Evolutionary conservation across 2,113 vertebrate species (phyloP).

Genomic region (Glaucomys volans): DNA sequence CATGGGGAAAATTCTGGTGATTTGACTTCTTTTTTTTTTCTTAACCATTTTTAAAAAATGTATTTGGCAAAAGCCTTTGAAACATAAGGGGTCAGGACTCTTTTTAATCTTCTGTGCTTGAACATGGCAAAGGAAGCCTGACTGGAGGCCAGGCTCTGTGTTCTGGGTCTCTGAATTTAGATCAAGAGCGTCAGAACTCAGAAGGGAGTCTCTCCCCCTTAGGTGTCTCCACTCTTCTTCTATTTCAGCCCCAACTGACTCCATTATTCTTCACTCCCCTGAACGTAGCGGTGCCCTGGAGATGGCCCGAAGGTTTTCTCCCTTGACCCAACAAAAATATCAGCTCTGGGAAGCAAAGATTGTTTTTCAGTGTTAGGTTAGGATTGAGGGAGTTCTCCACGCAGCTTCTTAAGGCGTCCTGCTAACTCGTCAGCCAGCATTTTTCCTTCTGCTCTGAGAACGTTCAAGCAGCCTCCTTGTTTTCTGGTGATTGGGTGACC

Average conservation of each 20-base stretch:
- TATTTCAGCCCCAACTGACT: neutral
- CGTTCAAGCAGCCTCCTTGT: neutral
- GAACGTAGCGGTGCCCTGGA: neutral
- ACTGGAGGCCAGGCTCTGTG: slow-evolving; percentile 3
- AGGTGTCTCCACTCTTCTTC: neutral
- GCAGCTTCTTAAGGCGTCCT: neutral
- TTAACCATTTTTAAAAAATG: slow-evolving; percentile 14
- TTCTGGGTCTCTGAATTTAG: slow-evolving; percentile 7
- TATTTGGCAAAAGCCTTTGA: slow-evolving; percentile 56
- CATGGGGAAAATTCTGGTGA: neutral
- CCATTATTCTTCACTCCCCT: neutral
- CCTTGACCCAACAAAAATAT: neutral
- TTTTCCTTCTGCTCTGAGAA: neutral
- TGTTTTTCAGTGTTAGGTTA: neutral
- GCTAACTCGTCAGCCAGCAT: rapidly evolving
- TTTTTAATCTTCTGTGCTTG: slow-evolving; percentile 29
- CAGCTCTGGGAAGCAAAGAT: neutral
- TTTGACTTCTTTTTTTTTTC: neutral
- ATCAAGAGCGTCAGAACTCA: neutral
- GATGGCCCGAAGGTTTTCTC: neutral
- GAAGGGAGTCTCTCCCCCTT: neutral
- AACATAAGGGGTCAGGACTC: neutral
- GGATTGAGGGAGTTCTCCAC: neutral
- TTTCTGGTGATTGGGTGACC: slow-evolving; percentile 73
- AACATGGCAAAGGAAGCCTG: neutral